Percentiles rank a stretch among this genome's conserved stretches.
These are phyloP conservation scores for Cyrtodaria siliqua DNA, from an alignment of 2,888 invertebrate species.

Conservation along the genomic window DNA sequence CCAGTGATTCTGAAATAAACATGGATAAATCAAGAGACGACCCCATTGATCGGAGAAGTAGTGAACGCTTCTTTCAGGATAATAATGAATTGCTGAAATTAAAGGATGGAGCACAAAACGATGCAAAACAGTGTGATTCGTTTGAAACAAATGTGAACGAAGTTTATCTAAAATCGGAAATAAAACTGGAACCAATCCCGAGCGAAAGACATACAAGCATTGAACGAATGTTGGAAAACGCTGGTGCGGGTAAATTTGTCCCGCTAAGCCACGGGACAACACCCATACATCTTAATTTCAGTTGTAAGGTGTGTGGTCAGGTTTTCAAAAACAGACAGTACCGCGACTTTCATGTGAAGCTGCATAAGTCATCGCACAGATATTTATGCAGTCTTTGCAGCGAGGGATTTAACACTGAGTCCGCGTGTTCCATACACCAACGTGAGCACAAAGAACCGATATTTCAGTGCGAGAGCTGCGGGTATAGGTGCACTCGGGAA, in stretches of 20 bases:
- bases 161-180: neutral
- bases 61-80: no score
- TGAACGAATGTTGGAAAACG: neutral
- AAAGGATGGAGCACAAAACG: no score
- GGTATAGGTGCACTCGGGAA: conserved; percentile 37
- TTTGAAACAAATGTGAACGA: no score
- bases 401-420: conserved; percentile 31
- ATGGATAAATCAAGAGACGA: no score
- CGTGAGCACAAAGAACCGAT: conserved; percentile 30
- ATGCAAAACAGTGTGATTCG: no score
- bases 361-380: conserved; percentile 22
- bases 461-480: conserved; percentile 48
- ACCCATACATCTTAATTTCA: conserved; percentile 34
- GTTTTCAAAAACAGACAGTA: conserved; percentile 47
- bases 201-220: neutral
- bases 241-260: neutral
- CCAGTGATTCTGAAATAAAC: no score
- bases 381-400: conserved; percentile 37
- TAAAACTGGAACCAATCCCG: conserved; percentile 8
- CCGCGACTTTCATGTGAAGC: conserved; percentile 48
- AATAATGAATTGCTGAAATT: no score
- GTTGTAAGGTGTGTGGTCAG: conserved; percentile 39
- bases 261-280: neutral
- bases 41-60: no score
- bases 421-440: conserved; percentile 24